phyloP scores from a whole-genome alignment of 1,140 invertebrate genomes.

The Platyura marginata region DNA sequence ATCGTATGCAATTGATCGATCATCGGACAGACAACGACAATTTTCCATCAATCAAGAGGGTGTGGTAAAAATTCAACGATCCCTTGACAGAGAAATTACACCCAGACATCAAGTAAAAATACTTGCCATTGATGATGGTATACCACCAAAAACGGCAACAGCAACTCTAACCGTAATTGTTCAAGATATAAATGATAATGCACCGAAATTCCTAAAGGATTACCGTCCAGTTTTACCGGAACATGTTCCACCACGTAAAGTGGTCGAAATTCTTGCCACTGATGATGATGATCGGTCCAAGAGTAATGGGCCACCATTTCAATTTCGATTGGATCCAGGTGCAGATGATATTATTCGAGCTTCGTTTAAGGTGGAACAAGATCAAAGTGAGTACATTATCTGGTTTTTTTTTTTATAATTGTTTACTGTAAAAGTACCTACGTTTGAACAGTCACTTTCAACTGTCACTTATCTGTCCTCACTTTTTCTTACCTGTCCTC shows the following conservation, averaged over 20 bases:
- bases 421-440: too few species aligned
- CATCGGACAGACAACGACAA: conserved; percentile 77
- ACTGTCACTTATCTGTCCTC: too few species aligned
- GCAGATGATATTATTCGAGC: conserved; percentile 81
- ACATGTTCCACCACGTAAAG: conserved; percentile 72
- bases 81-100: conserved; percentile 74
- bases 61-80: conserved; percentile 78
- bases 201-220: conserved; percentile 77
- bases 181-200: conserved; percentile 92
- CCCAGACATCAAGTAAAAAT: conserved; percentile 90
- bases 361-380: conserved; percentile 87
- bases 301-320: conserved; percentile 88
- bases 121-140: conserved; percentile 84
- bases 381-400: conserved; percentile 51
- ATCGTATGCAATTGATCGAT: conserved; percentile 77
- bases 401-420: background rate
- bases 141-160: conserved; percentile 85
- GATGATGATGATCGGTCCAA: conserved; percentile 90
- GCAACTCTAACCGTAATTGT: conserved; percentile 89
- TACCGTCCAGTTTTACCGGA: conserved; percentile 84
- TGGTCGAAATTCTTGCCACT: conserved; percentile 82
- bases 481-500: too few species aligned
- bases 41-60: conserved; percentile 85
- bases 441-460: too few species aligned
- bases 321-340: conserved; percentile 79